These are phyloP conservation scores for Trochalopteron elliotii DNA, from an alignment of 2,113 vertebrate species.

Conservation along the genomic window DNA sequence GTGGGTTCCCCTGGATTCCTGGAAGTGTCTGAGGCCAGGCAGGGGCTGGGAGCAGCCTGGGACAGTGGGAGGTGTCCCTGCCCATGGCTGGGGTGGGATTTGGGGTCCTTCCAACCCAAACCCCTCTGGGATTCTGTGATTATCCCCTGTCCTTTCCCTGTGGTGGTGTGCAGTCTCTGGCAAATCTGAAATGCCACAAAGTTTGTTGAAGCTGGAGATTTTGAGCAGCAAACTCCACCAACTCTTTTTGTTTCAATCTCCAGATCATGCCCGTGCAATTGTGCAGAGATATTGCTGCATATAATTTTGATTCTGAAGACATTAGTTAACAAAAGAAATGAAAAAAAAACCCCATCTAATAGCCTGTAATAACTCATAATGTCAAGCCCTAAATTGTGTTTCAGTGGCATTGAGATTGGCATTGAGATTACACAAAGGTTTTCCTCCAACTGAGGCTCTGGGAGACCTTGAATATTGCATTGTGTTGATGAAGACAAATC, in stretches of 20 bases:
- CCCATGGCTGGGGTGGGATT: not conserved
- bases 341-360: not conserved
- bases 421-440: not conserved
- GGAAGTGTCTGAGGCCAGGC: not conserved
- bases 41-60: not conserved
- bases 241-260: not conserved
- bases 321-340: not conserved
- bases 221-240: not conserved
- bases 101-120: not conserved
- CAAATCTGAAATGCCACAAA: not conserved
- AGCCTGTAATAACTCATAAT: constrained; percentile 16
- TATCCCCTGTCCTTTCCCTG: not conserved
- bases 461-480: not conserved
- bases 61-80: not conserved
- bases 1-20: not conserved
- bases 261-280: no score
- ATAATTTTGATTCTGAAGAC: not conserved
- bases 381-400: not conserved
- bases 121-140: not conserved
- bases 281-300: not conserved
- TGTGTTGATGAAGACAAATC: constrained; percentile 53
- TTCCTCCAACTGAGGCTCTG: not conserved
- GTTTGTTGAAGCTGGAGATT: not conserved
- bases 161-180: not conserved
- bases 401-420: not conserved